phyloP scores from a whole-genome alignment of 2,797 vertebrate genomes.

The Calcarius lapponicus region DNA sequence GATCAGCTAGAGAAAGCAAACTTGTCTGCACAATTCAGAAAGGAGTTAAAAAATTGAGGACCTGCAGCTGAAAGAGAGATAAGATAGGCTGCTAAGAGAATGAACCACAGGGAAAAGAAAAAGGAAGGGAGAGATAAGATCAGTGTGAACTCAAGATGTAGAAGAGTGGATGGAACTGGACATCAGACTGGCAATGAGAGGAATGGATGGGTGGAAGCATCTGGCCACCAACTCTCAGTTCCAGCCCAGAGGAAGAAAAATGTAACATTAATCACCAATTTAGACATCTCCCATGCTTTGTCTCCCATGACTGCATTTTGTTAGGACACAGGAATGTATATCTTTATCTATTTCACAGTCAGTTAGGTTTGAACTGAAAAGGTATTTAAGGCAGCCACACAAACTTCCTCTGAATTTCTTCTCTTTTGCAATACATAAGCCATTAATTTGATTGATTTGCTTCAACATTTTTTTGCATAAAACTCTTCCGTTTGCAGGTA shows the following conservation, averaged over 20 bases:
- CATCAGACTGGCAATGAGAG: background rate
- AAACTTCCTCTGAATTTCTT: background rate
- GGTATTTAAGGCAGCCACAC: background rate
- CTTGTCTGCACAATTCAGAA: background rate
- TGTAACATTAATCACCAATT: background rate
- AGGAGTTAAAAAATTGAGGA: background rate
- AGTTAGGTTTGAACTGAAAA: background rate
- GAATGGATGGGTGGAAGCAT: background rate
- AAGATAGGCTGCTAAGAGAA: background rate
- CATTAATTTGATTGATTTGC: slow-evolving; percentile 5
- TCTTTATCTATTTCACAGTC: background rate
- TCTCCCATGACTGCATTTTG: background rate
- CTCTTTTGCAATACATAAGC: background rate
- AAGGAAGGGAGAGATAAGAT: background rate
- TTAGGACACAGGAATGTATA: background rate
- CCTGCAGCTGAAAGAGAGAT: background rate
- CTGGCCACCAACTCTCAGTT: background rate
- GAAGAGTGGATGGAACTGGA: background rate
- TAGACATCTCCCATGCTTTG: background rate
- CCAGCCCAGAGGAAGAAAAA: background rate
- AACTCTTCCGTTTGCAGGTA: background rate
- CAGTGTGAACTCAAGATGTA: background rate
- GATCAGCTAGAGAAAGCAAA: background rate
- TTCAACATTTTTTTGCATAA: background rate
- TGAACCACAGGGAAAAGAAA: background rate